Evolutionary conservation across 2,797 vertebrate species (phyloP), one percentile per base, ranked within the genome.

Genomic region (Rousettus madagascariensis): DNA sequence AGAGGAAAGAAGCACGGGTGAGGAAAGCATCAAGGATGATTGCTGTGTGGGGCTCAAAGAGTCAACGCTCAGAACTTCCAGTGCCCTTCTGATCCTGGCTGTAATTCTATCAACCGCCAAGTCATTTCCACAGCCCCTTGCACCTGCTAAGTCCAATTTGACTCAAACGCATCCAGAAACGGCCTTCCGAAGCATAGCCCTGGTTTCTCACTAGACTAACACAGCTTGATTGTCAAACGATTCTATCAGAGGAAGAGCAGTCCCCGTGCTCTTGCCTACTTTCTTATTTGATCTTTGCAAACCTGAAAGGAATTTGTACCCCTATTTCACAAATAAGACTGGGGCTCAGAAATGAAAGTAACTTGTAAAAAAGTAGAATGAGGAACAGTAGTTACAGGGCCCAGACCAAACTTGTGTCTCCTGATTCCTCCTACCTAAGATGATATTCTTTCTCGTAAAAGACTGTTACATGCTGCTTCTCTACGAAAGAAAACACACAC

Each of bases 141-240:
- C 30, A 95, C 85, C 78, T 94, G 95, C 80, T 97, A 94, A 84
- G 93, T 96, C 65, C 59, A 93, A 92, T 92, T 78, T 92, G 72
- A 79, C 55, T 96, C 68, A 96, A 92, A 68, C 19, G 75, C n/a
- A 24, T 71, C 36, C 51, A 95, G 71, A 75, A 75, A 61, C n/a
- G 13, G 59, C n/a, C 59, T 93, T 83, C 72, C 84, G 66, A 93
- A 88, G 53, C 12, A 61, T n/a, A 96, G 38, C 65, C 20, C 19
- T 1, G 15, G 6, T 83, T 78, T 85, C 49, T 88, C 68, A 59
- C 46, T 38, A 57, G 20, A 89, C 88, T 38, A 94, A 85, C 51
- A 86, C 69, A 90, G 51, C 38, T 61, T 53, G 24, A 68, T 63
- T 74, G 17, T 83, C 90, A 97, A 89, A 92, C 69, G 93, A 95